Evolutionary conservation across 2,888 invertebrate species (phyloP).

Genomic region (Lapara coniferarum): DNA sequence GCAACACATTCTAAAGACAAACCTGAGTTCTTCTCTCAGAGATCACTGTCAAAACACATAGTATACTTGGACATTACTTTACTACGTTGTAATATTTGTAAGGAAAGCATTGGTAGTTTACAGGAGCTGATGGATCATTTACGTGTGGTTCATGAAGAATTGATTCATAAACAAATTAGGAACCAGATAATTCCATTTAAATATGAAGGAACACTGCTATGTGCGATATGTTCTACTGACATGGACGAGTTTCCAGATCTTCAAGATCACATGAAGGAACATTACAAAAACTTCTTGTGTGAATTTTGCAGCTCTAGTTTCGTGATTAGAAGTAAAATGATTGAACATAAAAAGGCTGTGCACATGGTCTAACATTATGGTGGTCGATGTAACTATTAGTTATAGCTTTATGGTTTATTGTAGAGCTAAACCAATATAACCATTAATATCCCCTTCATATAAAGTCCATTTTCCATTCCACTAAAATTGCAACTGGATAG

Average conservation of each 20-base stretch:
- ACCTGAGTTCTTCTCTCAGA: slow-evolving; percentile 54
- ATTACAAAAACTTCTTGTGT: slow-evolving; percentile 68
- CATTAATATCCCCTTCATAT: too few species aligned
- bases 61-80: slow-evolving; percentile 64
- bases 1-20: slow-evolving; percentile 47
- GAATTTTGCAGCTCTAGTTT: slow-evolving; percentile 61
- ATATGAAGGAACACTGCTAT: slow-evolving; percentile 43
- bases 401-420: too few species aligned
- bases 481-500: too few species aligned
- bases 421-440: too few species aligned
- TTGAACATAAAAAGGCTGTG: slow-evolving; percentile 56
- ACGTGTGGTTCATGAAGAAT: slow-evolving; percentile 51
- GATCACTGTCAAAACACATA: slow-evolving; percentile 55
- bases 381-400: neutral
- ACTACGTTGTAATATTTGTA: slow-evolving; percentile 58
- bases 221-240: slow-evolving; percentile 47
- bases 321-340: slow-evolving; percentile 53
- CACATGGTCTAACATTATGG: slow-evolving; percentile 47
- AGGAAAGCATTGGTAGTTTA: slow-evolving; percentile 45
- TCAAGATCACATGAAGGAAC: slow-evolving; percentile 67
- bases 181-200: slow-evolving; percentile 63
- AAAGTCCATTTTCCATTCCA: too few species aligned
- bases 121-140: slow-evolving; percentile 61
- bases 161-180: slow-evolving; percentile 61
- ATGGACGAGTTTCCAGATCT: slow-evolving; percentile 52